A percentile compares a stretch with the other conserved stretches of the same genome.
Conservation (phyloP, 2,113 vertebrate genomes). For the Colaptes auratus region DNA sequence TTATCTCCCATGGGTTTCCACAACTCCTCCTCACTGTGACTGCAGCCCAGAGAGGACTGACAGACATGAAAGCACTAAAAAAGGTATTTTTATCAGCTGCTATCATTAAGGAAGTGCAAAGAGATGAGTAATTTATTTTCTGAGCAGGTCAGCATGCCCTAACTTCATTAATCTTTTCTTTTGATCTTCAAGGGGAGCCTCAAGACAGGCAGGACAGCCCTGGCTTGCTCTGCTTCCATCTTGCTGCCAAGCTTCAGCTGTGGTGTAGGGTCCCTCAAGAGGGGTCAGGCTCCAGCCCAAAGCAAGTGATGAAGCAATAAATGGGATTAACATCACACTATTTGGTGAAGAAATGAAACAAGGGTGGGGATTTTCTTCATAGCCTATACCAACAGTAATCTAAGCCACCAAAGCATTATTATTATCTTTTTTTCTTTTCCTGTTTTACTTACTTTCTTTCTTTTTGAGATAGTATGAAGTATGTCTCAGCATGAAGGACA, state of each 20-base stretch:
- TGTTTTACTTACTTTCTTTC: background rate
- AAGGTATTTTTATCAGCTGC: background rate
- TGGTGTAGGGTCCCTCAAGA: background rate
- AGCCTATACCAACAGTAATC: background rate
- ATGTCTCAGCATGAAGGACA: slow-evolving; percentile 52
- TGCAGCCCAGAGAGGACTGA: background rate
- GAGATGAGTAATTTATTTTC: slow-evolving; percentile 15
- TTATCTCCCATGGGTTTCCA: background rate
- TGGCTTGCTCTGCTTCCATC: background rate
- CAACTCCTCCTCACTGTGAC: background rate
- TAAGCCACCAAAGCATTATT: background rate
- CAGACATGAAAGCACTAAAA: background rate
- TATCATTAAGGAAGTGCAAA: slow-evolving; percentile 31
- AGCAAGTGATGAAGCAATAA: background rate
- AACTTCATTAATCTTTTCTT: slow-evolving; percentile 22
- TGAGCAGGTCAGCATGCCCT: background rate
- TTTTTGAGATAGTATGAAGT: slow-evolving; percentile 54
- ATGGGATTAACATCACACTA: background rate
- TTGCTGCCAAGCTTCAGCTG: background rate
- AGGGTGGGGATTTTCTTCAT: background rate
- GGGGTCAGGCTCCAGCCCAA: background rate
- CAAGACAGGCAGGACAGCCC: background rate
- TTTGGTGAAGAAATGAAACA: slow-evolving; percentile 25
- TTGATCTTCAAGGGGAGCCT: background rate
- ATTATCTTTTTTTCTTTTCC: too few species aligned